A percentile compares a stretch with the other conserved stretches of the same genome.
Conservation (phyloP, 92 coral and sea anemone species). For the Porites cylindrica region DNA sequence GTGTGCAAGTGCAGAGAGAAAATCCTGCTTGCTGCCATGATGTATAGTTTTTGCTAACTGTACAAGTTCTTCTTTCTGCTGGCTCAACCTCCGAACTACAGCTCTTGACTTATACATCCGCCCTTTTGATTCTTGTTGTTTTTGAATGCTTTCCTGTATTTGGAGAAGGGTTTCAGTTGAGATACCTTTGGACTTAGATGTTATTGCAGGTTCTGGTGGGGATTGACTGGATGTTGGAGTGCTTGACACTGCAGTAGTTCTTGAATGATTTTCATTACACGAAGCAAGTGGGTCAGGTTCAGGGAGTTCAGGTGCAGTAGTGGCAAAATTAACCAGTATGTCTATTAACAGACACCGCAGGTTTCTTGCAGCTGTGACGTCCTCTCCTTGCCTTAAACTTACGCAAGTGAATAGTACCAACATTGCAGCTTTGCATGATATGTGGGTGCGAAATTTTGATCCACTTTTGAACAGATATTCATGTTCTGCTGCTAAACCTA, state of each 20-base stretch:
- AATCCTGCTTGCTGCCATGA: constrained; percentile 24
- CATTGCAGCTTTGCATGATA: constrained; percentile 23
- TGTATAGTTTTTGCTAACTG: constrained; percentile 21
- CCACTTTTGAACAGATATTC: constrained; percentile 19
- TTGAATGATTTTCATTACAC: not conserved
- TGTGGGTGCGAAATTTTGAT: constrained; percentile 20
- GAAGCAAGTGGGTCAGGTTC: not conserved
- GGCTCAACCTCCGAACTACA: constrained; percentile 17
- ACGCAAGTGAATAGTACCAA: not conserved
- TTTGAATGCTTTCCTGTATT: constrained; percentile 8
- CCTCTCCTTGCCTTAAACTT: not conserved
- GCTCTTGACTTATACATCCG: constrained; percentile 4
- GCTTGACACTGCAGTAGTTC: not conserved
- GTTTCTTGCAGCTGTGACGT: constrained; percentile 14
- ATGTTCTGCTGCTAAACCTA: not conserved
- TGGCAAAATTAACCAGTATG: constrained; percentile 8
- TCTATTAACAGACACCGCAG: constrained; percentile 30
- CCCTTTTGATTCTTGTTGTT: constrained; percentile 29
- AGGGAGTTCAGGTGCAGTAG: not conserved
- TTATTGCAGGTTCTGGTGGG: constrained; percentile 3
- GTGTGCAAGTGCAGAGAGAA: constrained; percentile 17
- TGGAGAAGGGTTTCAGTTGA: constrained; percentile 27
- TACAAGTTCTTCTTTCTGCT: constrained; percentile 15
- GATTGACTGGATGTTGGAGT: constrained; percentile 1
- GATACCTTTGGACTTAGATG: not conserved